phyloP scores from a whole-genome alignment of 2,797 vertebrate genomes.

The Acanthurus tractus region DNA sequence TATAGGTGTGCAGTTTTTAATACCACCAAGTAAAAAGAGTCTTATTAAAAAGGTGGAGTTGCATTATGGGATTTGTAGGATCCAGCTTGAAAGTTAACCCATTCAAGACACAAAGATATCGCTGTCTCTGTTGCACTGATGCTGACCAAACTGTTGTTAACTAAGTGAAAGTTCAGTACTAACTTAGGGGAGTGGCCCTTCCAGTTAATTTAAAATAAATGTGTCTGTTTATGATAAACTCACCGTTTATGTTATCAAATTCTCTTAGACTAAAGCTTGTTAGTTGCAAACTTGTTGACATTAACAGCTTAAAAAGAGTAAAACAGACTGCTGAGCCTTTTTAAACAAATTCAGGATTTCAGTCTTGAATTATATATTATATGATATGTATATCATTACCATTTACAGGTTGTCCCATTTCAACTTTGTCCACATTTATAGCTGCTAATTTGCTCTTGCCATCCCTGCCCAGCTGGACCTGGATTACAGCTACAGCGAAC shows the following conservation, averaged over 20 bases:
- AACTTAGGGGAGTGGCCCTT: neutral
- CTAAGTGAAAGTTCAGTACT: too few species aligned
- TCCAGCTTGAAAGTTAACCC: neutral
- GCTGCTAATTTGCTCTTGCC: neutral
- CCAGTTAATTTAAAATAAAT: neutral
- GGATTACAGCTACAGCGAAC: slow-evolving; percentile 81
- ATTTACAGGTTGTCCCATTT: neutral
- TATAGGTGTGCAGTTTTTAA: neutral
- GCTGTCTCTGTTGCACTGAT: too few species aligned
- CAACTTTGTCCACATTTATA: neutral
- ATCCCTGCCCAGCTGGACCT: slow-evolving; percentile 73
- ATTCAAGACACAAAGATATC: too few species aligned
- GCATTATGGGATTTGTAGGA: slow-evolving; percentile 7
- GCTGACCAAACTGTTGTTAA: neutral
- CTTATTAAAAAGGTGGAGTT: neutral
- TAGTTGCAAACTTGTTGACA: too few species aligned
- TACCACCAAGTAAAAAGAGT: neutral
- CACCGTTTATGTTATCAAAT: neutral
- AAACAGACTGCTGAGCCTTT: neutral
- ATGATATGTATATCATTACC: too few species aligned
- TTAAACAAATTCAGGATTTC: neutral
- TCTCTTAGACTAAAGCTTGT: neutral
- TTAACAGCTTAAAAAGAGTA: neutral
- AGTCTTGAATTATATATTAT: neutral
- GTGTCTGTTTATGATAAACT: neutral